These are phyloP conservation scores for Anastatus disparis DNA, from an alignment of 1,140 invertebrate genomes.

Conservation along the genomic window DNA sequence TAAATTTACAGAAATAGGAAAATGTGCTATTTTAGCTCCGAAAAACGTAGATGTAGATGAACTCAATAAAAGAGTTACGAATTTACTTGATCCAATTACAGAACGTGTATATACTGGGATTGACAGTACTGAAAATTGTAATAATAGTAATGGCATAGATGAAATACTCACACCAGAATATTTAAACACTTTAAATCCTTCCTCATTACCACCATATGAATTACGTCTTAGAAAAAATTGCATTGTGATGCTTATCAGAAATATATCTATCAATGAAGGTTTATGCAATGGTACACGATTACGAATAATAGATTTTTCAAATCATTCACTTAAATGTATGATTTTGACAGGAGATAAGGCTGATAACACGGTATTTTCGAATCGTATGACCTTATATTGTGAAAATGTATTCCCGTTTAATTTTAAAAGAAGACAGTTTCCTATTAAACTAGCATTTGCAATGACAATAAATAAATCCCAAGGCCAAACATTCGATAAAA, in stretches of 20 bases:
- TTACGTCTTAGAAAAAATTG: no score
- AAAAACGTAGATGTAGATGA: background rate
- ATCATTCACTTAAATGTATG: background rate
- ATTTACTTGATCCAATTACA: background rate
- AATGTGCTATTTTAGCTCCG: background rate
- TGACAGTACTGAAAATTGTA: no score
- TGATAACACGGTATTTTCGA: background rate
- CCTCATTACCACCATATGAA: no score
- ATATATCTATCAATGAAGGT: no score
- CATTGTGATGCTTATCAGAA: background rate
- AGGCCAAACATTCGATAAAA: no score
- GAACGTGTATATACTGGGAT: background rate
- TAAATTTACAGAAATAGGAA: no score
- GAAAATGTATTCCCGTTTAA: background rate
- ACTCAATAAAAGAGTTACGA: background rate
- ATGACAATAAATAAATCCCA: conserved; percentile 1
- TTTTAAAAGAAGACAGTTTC: background rate
- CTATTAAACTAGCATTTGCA: no score
- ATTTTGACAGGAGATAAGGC: background rate
- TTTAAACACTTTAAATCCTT: background rate
- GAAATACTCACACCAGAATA: background rate
- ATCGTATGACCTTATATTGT: background rate
- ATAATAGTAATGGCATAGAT: no score
- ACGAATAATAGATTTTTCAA: no score
- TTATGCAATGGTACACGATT: no score